phyloP scores from a whole-genome alignment of 2,888 invertebrate genomes.

The Agriopis aurantiaria region DNA sequence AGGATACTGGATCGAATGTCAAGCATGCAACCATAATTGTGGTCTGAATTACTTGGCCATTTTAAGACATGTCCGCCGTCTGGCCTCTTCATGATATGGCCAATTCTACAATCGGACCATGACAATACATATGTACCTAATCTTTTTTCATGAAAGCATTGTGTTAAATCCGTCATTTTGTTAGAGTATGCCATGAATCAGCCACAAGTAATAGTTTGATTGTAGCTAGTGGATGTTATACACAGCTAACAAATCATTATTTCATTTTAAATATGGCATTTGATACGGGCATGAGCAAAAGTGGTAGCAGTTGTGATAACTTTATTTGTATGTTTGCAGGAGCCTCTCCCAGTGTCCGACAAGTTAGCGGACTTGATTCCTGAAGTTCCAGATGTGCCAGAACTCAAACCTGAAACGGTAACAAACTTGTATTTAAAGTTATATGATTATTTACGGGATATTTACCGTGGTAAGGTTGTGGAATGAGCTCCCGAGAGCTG shows the following conservation, averaged over 20 bases:
- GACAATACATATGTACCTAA: background rate
- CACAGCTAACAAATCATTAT: conserved; percentile 15
- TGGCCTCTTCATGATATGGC: too few relatives aligned
- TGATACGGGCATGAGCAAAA: background rate
- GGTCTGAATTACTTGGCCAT: too few relatives aligned
- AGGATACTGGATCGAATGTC: too few relatives aligned
- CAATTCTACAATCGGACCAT: too few relatives aligned
- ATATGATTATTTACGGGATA: too few relatives aligned
- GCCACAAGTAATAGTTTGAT: conserved; percentile 4
- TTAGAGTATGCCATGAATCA: conserved; percentile 19
- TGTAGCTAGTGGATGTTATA: conserved; percentile 6
- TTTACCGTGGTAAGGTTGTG: too few relatives aligned
- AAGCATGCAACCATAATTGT: too few relatives aligned
- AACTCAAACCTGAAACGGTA: conserved; percentile 78
- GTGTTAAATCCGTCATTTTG: conserved; percentile 9
- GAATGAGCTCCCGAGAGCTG: too few relatives aligned
- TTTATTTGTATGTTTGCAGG: conserved; percentile 64
- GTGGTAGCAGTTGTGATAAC: conserved; percentile 10
- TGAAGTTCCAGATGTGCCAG: conserved; percentile 77
- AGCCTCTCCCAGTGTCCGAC: conserved; percentile 67
- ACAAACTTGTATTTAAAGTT: conserved; percentile 19
- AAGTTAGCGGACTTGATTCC: conserved; percentile 80
- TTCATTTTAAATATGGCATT: conserved; percentile 12
- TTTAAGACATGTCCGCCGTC: too few relatives aligned
- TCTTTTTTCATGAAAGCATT: conserved; percentile 6